Evolutionary conservation across 2,113 vertebrate genomes (phyloP), one percentile per base, ranked within the genome.

Genomic region (Chionodraco myersi): DNA sequence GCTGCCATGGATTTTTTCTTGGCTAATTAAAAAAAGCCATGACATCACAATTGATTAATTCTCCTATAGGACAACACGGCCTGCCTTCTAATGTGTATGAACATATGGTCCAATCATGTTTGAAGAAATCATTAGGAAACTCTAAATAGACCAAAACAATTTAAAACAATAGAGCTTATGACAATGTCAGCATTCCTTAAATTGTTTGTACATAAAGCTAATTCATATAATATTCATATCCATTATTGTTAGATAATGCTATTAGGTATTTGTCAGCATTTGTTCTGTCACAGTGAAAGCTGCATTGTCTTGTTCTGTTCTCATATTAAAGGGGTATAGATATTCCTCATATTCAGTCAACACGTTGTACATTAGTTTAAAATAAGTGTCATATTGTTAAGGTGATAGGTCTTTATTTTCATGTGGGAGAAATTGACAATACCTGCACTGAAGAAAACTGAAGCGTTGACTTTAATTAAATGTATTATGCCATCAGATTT

Each of bases 1-100:
- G 62, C 51, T 16, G 51, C 16, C 14, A 91, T 82, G 79, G 88
- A 94, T 93, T 89, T 82, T 83, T 62, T 73, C 44, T 53, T 41
- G 21, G 60, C 59, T 86, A 51, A 86, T 56, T 89, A 49, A 41
- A 88, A 77, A 84, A 63, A 45, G n/a, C 5, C 36, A 51, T 14
- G 30, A 74, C 66, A 53, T 47, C 9, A 73, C 10, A 41, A n/a
- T n/a, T 23, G 16, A 53, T 48, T 16, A 49, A 52, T 74, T 74
- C 8, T 53, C 6, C 53, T 21, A 65, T 5, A 34, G 16, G 47
- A 41, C 30, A 30, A 30, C 30, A 30, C 30, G 30, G 3, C 30
- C 30, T 30, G 30, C 3, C 30, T 30, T 30, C 30, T 2, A 34
- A 30, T n/a, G 15, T 65, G 10, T 16, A 21, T 21, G 2, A 13